Evolutionary conservation across 2,113 vertebrate species (phyloP), one percentile per base, ranked within the genome.

Genomic region (Dascyllus trimaculatus): DNA sequence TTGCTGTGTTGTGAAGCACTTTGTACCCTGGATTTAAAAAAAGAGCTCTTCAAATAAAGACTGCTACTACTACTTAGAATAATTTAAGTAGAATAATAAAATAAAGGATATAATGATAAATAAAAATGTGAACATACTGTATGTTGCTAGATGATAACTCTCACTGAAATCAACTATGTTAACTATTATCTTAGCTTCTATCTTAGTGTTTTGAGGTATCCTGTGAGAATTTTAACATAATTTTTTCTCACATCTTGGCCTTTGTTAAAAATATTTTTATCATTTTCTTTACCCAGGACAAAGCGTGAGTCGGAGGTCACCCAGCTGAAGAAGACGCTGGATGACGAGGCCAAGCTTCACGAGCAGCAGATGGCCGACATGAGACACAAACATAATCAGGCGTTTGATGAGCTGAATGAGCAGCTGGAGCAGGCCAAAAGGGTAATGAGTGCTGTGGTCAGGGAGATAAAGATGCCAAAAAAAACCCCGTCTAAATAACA

Each of bases 291-390:
- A 22, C 51, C 5, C 58, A 99, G 98, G 89, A 91, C 95, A 19
- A 99, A 99, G 80, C 96, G 97, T 15, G 98, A 99, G 73, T 95
- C 95, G 5, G 98, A 99, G 87, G 97, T 99, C 26, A 85, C 95
- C 0, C 95, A 98, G 17, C 92, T 99, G 65, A 99, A 97, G 94
- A 98, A 96, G 89, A 95, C 89, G 1, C 92, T 98, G 5, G 98
- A 99, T 11, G 98, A 99, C 0, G 98, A 99, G 64, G 96, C 96
- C 51, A 95, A 93, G 86, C 53, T 88, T 75, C 96, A 99, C 0
- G 98, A 99, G 80, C 95, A 96, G 82, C 96, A 97, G 85, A 95
- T 98, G 82, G 94, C 93, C 26, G 98, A 99, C 85, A 95, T 97
- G 94, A 95, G 97, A 59, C 97, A 99, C 68, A 99, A 98, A 84